phyloP scores from a whole-genome alignment of 2,113 vertebrate genomes.

The Rynchops niger region DNA sequence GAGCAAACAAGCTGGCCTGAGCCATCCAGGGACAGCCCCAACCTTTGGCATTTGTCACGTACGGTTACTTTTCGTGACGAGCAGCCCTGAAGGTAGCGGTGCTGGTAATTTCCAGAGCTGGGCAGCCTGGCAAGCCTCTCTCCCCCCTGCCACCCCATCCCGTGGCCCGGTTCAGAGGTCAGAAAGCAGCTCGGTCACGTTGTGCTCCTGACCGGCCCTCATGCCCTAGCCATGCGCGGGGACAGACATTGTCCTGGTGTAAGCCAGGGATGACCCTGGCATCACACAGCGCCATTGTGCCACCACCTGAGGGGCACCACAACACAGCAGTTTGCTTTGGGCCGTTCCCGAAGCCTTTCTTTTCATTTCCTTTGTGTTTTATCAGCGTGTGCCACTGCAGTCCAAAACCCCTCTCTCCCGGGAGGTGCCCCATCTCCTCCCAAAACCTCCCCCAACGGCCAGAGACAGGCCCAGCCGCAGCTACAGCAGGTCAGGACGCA shows the following conservation, averaged over 20 bases:
- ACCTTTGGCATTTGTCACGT: background rate
- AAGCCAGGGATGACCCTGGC: accelerated
- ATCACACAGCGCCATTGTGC: background rate
- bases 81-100: background rate
- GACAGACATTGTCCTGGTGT: background rate
- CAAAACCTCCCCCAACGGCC: background rate
- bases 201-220: background rate
- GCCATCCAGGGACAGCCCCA: background rate
- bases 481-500: background rate
- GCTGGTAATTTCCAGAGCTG: background rate
- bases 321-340: background rate
- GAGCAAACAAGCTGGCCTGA: background rate
- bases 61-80: accelerated
- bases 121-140: background rate
- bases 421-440: background rate
- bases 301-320: background rate
- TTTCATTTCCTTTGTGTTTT: background rate
- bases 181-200: background rate
- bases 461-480: background rate
- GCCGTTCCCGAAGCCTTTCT: background rate
- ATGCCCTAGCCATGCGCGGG: background rate
- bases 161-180: accelerated
- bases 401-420: background rate
- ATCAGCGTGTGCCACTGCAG: background rate
- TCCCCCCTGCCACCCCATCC: background rate